Percentiles rank a stretch among this genome's conserved stretches.
phyloP scores from a whole-genome alignment of 2,113 vertebrate species.

The Sphyrna mokarran region DNA sequence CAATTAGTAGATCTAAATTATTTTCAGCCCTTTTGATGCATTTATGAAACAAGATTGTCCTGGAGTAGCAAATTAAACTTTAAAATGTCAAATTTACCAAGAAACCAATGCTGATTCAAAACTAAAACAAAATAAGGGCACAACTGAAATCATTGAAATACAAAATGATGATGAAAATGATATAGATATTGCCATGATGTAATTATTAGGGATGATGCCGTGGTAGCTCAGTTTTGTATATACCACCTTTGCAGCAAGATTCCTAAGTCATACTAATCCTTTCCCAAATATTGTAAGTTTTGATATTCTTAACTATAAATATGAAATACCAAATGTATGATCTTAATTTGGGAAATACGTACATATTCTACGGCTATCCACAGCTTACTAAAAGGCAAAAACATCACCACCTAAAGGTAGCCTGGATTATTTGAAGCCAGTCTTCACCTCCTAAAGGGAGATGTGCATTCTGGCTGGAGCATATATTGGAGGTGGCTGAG shows the following conservation, averaged over 20 bases:
- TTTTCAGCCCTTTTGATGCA: neutral
- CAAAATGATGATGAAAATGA: neutral
- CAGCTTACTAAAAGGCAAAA: neutral
- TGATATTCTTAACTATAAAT: neutral
- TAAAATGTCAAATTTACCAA: neutral
- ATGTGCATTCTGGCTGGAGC: too few species aligned
- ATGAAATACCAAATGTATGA: neutral
- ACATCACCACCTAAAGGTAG: too few species aligned
- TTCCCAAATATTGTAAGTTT: too few species aligned
- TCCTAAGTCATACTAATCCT: too few species aligned
- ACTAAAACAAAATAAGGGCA: neutral
- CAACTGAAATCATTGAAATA: neutral
- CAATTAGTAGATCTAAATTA: neutral
- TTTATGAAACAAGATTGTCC: neutral
- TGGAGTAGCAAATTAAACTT: neutral
- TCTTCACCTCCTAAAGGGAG: too few species aligned
- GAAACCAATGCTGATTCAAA: neutral
- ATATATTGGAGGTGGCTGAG: too few species aligned
- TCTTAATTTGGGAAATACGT: neutral
- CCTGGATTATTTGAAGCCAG: too few species aligned
- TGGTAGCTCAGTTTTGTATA: neutral
- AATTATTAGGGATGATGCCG: neutral
- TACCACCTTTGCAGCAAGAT: neutral
- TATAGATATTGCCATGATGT: neutral
- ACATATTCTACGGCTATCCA: neutral